Conservation (phyloP, 1,140 invertebrate genomes). For the Drosophila quadrilineata region DNA sequence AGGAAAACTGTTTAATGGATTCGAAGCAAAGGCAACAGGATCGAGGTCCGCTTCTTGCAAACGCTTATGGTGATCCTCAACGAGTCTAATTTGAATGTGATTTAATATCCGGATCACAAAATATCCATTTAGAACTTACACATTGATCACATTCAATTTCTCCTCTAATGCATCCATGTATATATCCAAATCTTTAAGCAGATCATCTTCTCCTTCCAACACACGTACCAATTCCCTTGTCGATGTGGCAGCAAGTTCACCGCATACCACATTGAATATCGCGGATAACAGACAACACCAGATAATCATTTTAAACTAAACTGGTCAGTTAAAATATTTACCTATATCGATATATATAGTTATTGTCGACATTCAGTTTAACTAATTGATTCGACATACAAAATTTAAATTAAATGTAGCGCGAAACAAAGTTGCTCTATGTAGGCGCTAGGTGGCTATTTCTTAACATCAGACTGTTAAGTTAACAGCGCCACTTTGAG, state of each 20-base stretch:
- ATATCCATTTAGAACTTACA: no score
- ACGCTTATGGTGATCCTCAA: neutral
- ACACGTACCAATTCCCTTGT: conserved; percentile 8
- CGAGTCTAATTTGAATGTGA: neutral
- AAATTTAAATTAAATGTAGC: neutral
- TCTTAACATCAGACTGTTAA: neutral
- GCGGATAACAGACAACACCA: conserved; percentile 11
- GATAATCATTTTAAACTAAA: conserved; percentile 2
- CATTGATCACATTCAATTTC: no score
- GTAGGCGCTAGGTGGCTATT: neutral
- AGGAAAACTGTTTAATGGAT: conserved; percentile 41
- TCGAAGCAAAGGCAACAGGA: conserved; percentile 24
- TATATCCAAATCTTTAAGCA: conserved; percentile 16
- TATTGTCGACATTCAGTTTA: neutral
- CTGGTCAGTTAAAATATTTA: neutral
- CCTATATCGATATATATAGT: neutral
- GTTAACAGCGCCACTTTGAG: conserved; percentile 9
- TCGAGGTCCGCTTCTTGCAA: neutral
- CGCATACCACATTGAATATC: neutral
- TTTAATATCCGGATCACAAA: neutral
- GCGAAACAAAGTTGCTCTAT: neutral
- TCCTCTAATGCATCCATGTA: conserved; percentile 5
- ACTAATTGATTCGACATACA: neutral
- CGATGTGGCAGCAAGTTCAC: conserved; percentile 25
- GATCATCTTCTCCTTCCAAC: conserved; percentile 36